Evolutionary conservation across 2,113 vertebrate species (phyloP).

Genomic region (Malurus elegans): DNA sequence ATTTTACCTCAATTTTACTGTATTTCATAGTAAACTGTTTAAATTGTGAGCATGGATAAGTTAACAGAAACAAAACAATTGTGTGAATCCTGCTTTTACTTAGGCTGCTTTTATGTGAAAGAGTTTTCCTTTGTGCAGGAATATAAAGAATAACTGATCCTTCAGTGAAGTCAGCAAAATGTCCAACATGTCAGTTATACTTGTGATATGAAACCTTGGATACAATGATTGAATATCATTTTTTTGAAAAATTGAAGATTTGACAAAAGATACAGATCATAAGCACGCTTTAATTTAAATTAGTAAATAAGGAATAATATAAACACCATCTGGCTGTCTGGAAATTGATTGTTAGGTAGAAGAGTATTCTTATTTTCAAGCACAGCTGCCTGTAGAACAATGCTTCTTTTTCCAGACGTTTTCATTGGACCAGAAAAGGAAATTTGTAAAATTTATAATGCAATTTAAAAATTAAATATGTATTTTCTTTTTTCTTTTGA

Average conservation of each 20-base stretch:
- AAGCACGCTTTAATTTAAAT: neutral
- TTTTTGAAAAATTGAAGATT: neutral
- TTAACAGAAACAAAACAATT: neutral
- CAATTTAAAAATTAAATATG: too few species aligned
- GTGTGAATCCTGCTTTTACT: neutral
- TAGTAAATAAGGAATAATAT: neutral
- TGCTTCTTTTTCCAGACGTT: neutral
- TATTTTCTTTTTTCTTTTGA: neutral
- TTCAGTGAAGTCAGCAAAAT: neutral
- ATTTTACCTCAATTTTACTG: neutral
- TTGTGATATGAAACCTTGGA: neutral
- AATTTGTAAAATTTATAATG: neutral
- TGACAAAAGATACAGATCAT: neutral
- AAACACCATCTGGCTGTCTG: neutral
- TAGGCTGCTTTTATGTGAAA: neutral
- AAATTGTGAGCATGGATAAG: neutral
- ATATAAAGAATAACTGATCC: neutral
- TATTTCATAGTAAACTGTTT: neutral
- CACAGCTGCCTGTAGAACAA: neutral
- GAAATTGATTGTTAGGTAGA: neutral
- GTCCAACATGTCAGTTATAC: accelerated
- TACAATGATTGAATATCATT: neutral
- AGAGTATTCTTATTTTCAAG: neutral
- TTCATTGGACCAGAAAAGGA: neutral
- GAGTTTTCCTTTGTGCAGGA: neutral